Conservation (phyloP, 2,888 invertebrate species). For the Caenorhabditis sp. region DNA sequence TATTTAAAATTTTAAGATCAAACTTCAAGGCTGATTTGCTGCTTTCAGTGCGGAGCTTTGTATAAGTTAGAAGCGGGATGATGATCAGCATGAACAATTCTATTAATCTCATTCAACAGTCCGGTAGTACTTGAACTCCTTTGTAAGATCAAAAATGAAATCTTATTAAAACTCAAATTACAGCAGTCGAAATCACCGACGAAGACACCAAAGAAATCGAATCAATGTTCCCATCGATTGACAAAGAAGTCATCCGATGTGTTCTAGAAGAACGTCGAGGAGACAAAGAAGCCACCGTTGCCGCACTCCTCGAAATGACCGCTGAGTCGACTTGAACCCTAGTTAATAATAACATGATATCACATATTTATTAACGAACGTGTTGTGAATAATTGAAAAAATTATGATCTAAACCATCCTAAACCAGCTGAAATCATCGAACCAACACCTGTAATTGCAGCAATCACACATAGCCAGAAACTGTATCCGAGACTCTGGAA, state of each 20-base stretch:
- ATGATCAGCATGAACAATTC: too few species aligned
- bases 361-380: too few species aligned
- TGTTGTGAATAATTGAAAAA: not conserved
- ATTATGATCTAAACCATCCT: slow-evolving; percentile 25
- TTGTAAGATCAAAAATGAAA: not conserved
- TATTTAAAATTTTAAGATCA: too few species aligned
- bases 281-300: slow-evolving; percentile 88
- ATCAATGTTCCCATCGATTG: slow-evolving; percentile 95
- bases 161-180: too few species aligned
- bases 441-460: slow-evolving; percentile 13
- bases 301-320: slow-evolving; percentile 85
- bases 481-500: slow-evolving; percentile 19
- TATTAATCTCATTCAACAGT: too few species aligned
- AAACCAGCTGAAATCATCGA: slow-evolving; percentile 21
- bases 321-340: not conserved
- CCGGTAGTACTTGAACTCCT: too few species aligned
- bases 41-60: too few species aligned
- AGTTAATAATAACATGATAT: too few species aligned
- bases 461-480: slow-evolving; percentile 26
- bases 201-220: slow-evolving; percentile 76
- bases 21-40: too few species aligned
- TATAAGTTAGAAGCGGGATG: too few species aligned
- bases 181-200: slow-evolving; percentile 63
- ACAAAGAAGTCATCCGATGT: slow-evolving; percentile 81
- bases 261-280: slow-evolving; percentile 73